These are phyloP conservation scores for Nothobranchius kuhntae DNA, from an alignment of 2,113 vertebrate species.

Conservation along the genomic window DNA sequence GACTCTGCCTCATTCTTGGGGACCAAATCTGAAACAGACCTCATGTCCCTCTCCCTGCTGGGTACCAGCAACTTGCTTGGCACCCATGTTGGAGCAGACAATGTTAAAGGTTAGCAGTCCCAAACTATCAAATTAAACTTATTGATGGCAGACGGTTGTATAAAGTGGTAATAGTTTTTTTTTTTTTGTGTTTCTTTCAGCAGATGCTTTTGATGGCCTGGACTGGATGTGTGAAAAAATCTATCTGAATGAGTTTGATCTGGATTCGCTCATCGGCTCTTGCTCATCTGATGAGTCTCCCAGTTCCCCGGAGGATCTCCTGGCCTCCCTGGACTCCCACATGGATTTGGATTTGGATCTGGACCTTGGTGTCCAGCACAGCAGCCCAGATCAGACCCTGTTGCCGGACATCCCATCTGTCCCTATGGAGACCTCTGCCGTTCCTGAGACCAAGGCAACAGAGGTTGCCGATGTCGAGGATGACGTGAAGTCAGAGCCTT, in stretches of 20 bases:
- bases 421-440: slow-evolving; percentile 36
- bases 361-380: slow-evolving; percentile 65
- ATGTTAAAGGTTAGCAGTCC: slow-evolving; percentile 79
- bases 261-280: slow-evolving; percentile 86
- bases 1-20: slow-evolving; percentile 35
- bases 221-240: slow-evolving; percentile 98
- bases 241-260: slow-evolving; percentile 90
- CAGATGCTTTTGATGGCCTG: slow-evolving; percentile 90
- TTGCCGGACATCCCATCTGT: slow-evolving; percentile 65
- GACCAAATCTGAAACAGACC: slow-evolving; percentile 60
- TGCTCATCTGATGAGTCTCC: slow-evolving; percentile 86
- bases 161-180: too few species aligned
- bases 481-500: slow-evolving; percentile 68
- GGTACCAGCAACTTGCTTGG: slow-evolving; percentile 78
- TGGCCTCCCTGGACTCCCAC: slow-evolving; percentile 86
- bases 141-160: too few species aligned
- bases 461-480: slow-evolving; percentile 44
- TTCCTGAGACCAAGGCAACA: slow-evolving; percentile 1
- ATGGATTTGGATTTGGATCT: slow-evolving; percentile 79
- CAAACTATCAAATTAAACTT: neutral
- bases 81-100: slow-evolving; percentile 68
- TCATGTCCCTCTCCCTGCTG: slow-evolving; percentile 81
- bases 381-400: slow-evolving; percentile 66
- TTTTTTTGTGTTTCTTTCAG: neutral
- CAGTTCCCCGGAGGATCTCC: slow-evolving; percentile 86